Evolutionary conservation across 2,797 vertebrate genomes (phyloP), one percentile per base, ranked within the genome.

Genomic region (Sebastes iracundus): DNA sequence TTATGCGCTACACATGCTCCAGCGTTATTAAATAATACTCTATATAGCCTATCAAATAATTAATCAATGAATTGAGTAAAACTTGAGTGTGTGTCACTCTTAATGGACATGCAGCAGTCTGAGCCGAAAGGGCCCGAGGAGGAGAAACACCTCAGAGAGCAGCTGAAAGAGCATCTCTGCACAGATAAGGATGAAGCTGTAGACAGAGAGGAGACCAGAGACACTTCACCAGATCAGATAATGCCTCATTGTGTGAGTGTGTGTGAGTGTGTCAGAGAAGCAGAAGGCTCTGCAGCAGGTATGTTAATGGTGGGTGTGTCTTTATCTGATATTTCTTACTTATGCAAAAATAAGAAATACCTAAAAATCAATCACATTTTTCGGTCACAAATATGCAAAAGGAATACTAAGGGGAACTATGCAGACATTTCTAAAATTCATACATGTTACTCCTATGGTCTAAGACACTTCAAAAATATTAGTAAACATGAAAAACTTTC

Each of bases 141-240:
- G 77, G 55, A 58, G 81, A 74, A 83, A 62, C 83, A 82, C 56
- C 69, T 53, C 35, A 18, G 49, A 66, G 42, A 68, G 60, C 32
- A 71, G 75, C 74, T 73, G 75, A 42, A 86, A 75, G 66, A 87
- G 80, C 89, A 84, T 85, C 90, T 87, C 82, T 81, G 84, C 72
- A 72, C 62, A 90, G 95, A 96, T 95, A 95, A 95, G 89, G 42
- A 42, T 63, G 82, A 82, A 90, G 82, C 83, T 90, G 93, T 77
- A 96, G 95, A 96, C 95, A 94, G 90, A 95, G 92, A 94, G 95
- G 95, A 96, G 96, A 95, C 95, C 85, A 80, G 71, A 79, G 80
- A 92, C 94, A 93, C 94, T 94, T 92, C 73, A 93, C 22, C 28
- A 87, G 89, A 95, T 95, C 93, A 94, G 93, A 90, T 85, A 85